phyloP scores from a whole-genome alignment of 1,140 invertebrate genomes.

The Drosophila pallidifrons region DNA sequence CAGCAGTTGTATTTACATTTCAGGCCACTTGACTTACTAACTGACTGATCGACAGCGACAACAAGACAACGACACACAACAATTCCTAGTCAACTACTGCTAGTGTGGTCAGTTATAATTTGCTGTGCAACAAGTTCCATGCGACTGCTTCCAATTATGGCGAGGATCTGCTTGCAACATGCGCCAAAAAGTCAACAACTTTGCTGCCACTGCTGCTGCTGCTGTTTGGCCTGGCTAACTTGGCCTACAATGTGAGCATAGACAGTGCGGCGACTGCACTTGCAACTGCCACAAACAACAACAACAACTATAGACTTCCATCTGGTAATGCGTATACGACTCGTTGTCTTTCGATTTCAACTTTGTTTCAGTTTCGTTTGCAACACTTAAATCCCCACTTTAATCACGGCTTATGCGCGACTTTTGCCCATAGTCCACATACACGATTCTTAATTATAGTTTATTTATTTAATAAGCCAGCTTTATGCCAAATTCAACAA shows the following conservation, averaged over 20 bases:
- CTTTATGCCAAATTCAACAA: constrained; percentile 35
- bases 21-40: constrained; percentile 74
- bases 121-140: constrained; percentile 73
- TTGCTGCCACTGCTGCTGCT: too few relatives aligned
- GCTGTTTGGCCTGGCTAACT: background rate
- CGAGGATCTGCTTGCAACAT: constrained; percentile 77
- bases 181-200: constrained; percentile 72
- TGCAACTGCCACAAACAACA: constrained; percentile 27
- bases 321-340: constrained; percentile 26
- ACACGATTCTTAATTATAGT: constrained; percentile 65
- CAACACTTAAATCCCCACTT: constrained; percentile 32
- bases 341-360: background rate
- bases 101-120: constrained; percentile 63
- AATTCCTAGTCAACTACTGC: background rate
- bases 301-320: background rate
- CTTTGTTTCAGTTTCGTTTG: background rate
- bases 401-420: constrained; percentile 38
- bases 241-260: constrained; percentile 68
- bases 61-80: background rate
- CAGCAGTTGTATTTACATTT: constrained; percentile 69
- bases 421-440: constrained; percentile 14
- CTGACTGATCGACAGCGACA: constrained; percentile 73
- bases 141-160: constrained; percentile 80
- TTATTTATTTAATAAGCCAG: constrained; percentile 74
- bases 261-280: constrained; percentile 63